A percentile compares a stretch with the other conserved stretches of the same genome.
Evolutionary conservation across 1,140 invertebrate genomes (phyloP).

Genomic region (Drosophila littoralis): DNA sequence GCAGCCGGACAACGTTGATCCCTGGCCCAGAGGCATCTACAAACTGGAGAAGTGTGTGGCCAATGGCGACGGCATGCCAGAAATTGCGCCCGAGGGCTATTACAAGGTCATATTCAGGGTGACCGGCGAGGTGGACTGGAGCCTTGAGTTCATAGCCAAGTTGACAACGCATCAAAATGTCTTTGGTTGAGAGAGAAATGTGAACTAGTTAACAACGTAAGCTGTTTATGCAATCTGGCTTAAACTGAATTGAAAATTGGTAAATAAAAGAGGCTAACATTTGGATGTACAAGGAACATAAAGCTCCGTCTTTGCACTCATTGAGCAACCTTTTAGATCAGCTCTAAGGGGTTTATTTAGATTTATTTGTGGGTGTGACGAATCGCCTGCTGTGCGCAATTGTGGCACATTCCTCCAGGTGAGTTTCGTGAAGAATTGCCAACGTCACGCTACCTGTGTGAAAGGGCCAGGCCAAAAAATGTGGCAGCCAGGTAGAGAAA

Average conservation of each 20-base stretch:
- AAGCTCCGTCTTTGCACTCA: background rate
- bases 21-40: constrained; percentile 46
- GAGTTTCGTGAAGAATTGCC: constrained; percentile 26
- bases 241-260: too few relatives aligned
- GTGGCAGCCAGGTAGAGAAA: constrained; percentile 40
- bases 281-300: too few relatives aligned
- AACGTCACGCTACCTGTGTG: background rate
- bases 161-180: background rate
- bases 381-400: constrained; percentile 1
- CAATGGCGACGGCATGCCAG: constrained; percentile 50
- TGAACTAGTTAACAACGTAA: background rate
- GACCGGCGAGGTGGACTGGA: constrained; percentile 55
- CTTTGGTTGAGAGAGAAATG: background rate
- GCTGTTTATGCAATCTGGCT: too few relatives aligned
- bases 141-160: constrained; percentile 5
- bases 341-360: background rate
- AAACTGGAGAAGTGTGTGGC: constrained; percentile 39
- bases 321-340: background rate
- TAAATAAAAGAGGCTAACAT: too few relatives aligned
- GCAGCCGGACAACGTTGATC: constrained; percentile 34
- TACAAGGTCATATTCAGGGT: constrained; percentile 51
- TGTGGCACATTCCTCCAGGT: constrained; percentile 39
- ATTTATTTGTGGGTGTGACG: constrained; percentile 11
- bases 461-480: constrained; percentile 15
- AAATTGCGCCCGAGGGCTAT: constrained; percentile 51